Percentiles rank a stretch among this genome's conserved stretches.
Conservation (phyloP, 2,797 vertebrate species). For the Sciurus vulgaris region DNA sequence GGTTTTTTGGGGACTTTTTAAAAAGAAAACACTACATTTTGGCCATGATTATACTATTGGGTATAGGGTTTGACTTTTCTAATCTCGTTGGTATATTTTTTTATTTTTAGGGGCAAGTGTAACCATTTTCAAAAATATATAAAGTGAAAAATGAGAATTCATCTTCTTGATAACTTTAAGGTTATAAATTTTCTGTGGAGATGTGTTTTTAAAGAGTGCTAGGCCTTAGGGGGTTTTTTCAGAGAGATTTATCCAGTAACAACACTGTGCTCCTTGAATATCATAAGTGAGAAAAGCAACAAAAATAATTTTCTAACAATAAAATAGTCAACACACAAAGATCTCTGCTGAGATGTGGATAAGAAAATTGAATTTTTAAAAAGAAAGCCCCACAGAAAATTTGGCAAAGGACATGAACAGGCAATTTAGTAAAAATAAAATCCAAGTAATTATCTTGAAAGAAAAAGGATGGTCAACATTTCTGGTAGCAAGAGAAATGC, state of each 20-base stretch:
- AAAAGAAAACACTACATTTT: neutral
- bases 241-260: neutral
- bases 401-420: neutral
- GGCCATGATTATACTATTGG: neutral
- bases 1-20: neutral
- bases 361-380: conserved; percentile 34
- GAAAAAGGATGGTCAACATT: neutral
- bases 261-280: neutral
- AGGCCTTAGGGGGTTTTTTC: neutral
- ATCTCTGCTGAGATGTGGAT: neutral
- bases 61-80: neutral
- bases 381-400: neutral
- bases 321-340: neutral
- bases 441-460: neutral
- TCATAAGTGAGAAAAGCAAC: neutral
- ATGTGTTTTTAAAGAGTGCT: neutral
- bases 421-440: conserved; percentile 2
- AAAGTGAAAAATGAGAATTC: neutral
- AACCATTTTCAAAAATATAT: conserved; percentile 39
- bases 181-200: neutral
- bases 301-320: conserved; percentile 39
- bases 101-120: conserved; percentile 26
- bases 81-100: neutral
- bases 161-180: neutral
- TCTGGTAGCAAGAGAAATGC: neutral